A percentile compares a stretch with the other conserved stretches of the same genome.
Conservation (phyloP, 2,113 vertebrate genomes). For the Archilochus colubris region DNA sequence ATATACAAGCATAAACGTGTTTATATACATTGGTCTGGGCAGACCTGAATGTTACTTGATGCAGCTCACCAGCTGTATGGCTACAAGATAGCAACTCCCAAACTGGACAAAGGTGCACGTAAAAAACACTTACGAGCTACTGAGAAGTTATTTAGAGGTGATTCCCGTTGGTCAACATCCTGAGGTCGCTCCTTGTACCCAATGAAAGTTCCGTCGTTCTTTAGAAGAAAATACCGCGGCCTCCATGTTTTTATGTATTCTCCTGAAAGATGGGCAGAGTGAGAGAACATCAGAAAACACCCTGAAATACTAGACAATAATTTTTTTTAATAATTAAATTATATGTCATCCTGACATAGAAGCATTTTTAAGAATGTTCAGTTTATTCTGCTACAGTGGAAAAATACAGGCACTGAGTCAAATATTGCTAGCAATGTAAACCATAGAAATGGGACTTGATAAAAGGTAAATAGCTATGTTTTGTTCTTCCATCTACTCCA, state of each 20-base stretch:
- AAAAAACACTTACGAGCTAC: slow-evolving; percentile 90
- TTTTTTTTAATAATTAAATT: not conserved
- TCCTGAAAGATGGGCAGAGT: slow-evolving; percentile 72
- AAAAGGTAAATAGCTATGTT: slow-evolving; percentile 43
- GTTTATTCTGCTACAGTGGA: slow-evolving; percentile 15
- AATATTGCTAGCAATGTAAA: not conserved
- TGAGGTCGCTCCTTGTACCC: slow-evolving; percentile 97
- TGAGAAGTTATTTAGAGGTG: slow-evolving; percentile 97
- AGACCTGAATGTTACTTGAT: not conserved
- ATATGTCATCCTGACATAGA: not conserved
- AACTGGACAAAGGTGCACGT: not conserved
- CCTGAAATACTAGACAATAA: not conserved
- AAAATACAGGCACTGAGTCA: slow-evolving; percentile 45
- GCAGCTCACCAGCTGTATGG: not conserved
- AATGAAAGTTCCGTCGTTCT: slow-evolving; percentile 95
- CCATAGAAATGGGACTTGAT: slow-evolving; percentile 32
- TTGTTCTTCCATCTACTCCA: slow-evolving; percentile 34
- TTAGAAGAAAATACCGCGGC: slow-evolving; percentile 93
- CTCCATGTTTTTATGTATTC: slow-evolving; percentile 99
- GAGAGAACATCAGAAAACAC: not conserved
- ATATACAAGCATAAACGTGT: not conserved
- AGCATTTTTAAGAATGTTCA: not conserved
- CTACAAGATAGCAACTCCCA: not conserved
- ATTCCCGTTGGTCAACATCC: slow-evolving; percentile 93
- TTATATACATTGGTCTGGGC: not conserved